Evolutionary conservation across 2,113 vertebrate genomes (phyloP), one percentile per base, ranked within the genome.

Genomic region (Calonectris borealis): DNA sequence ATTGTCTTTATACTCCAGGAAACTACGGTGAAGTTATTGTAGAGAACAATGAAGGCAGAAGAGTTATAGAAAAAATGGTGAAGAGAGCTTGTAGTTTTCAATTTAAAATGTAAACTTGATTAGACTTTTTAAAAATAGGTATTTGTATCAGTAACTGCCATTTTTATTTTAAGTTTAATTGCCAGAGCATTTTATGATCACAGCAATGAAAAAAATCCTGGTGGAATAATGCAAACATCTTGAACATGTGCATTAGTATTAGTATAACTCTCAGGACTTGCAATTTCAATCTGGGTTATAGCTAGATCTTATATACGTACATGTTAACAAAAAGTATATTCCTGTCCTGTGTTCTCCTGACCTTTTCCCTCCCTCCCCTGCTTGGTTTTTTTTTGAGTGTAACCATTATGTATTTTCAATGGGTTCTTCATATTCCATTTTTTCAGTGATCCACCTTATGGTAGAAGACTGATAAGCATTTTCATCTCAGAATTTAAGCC

Each of bases 1-100:
- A 68, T 69, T 94, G 81, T 80, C 85, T 91, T 18, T 90, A 69
- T 84, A 86, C 36, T 86, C 46, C 29, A 92, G 84, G 77, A 96
- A 96, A 89, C 48, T 68, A 72, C 1, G 1, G 69, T 94, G 70
- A 94, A 81, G 38, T 93, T 71, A 65, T 61, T 83, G 44, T 58
- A 92, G 73, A 77, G 44, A 94, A 78, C 32, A 94, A 82, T 32
- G 46, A 86, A 89, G 40, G 9, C 32, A 93, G 79, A 61, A 31
- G 27, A 60, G 18, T 66, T 75, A 46, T 3, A 8, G 36, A 6
- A 16, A 44, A 87, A 81, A 48, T 31, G 4, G 10, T 42, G 36
- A 86, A 46, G 24, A 65, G 22, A 70, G 31, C 26, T 52, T 82
- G 40, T 49, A 26, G 34, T 48, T 89, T 77, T 86, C 38, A 52